A percentile compares a stretch with the other conserved stretches of the same genome.
Evolutionary conservation across 2,888 invertebrate genomes (phyloP).

Genomic region (Sepiola atlantica): DNA sequence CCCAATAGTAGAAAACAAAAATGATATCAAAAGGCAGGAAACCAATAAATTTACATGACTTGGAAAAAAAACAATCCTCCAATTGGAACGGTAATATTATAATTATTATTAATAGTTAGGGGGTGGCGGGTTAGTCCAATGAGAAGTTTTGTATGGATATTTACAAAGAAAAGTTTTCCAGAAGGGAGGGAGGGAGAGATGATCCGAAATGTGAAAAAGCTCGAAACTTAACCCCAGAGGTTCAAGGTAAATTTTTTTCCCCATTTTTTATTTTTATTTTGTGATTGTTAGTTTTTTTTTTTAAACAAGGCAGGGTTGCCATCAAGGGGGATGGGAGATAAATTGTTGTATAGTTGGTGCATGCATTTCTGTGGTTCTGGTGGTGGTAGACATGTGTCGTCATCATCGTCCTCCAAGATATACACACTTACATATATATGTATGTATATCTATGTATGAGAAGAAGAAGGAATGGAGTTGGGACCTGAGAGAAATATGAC

Average conservation of each 20-base stretch:
- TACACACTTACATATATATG: background rate
- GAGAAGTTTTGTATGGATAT: background rate
- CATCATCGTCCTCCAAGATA: background rate
- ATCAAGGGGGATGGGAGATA: background rate
- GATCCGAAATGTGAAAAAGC: slow-evolving; percentile 23
- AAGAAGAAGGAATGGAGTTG: background rate
- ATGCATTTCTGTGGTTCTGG: background rate
- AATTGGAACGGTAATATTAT: background rate
- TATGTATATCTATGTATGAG: background rate
- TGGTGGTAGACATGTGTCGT: background rate
- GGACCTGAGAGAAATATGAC: slow-evolving; percentile 34
- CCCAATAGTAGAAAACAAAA: no score
- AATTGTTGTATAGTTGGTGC: background rate
- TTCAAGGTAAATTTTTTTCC: background rate
- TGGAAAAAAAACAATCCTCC: background rate
- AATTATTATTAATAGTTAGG: background rate
- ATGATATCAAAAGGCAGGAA: no score
- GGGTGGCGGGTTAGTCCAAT: background rate
- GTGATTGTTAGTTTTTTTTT: background rate
- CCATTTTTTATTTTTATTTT: background rate
- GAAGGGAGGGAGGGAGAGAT: background rate
- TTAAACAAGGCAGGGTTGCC: slow-evolving; percentile 36
- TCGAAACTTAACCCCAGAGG: background rate
- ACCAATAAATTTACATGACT: no score
- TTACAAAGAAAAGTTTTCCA: slow-evolving; percentile 35